These are phyloP conservation scores for Garrulus glandarius DNA, from an alignment of 2,797 vertebrate genomes.

Conservation along the genomic window DNA sequence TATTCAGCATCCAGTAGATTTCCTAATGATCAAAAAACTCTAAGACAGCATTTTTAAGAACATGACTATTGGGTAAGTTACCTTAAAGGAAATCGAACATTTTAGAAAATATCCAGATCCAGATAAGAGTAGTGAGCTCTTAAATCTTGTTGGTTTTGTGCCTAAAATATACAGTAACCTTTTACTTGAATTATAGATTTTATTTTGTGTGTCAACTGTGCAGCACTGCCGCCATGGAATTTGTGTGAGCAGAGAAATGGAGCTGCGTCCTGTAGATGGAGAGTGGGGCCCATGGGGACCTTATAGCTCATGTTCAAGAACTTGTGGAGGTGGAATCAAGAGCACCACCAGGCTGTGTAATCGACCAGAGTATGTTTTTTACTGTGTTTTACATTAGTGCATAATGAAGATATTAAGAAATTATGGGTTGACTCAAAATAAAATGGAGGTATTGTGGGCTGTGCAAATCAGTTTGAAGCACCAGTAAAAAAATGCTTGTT, in stretches of 20 bases:
- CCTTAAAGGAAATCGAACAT: neutral
- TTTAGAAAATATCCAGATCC: neutral
- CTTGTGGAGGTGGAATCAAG: conserved; percentile 94
- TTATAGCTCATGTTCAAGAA: conserved; percentile 90
- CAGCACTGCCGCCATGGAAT: conserved; percentile 92
- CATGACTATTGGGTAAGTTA: neutral
- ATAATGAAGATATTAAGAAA: neutral
- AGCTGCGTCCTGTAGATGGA: conserved; percentile 86
- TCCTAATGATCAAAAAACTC: neutral
- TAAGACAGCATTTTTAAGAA: neutral
- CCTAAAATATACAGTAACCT: neutral
- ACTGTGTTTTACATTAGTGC: neutral
- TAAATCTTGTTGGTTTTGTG: neutral
- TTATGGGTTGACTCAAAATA: neutral
- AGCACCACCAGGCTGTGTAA: conserved; percentile 89
- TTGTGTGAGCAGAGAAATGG: conserved; percentile 90
- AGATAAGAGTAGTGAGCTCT: neutral
- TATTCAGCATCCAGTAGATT: neutral
- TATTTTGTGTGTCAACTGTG: neutral
- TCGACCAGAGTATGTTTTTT: conserved; percentile 88
- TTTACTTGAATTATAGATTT: neutral
- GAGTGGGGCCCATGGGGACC: conserved; percentile 95
- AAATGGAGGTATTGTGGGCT: neutral
- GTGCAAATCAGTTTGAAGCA: neutral
- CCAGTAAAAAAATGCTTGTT: neutral